Evolutionary conservation across 1,140 invertebrate genomes (phyloP).

Genomic region (Pseudomyrmex pallidus): DNA sequence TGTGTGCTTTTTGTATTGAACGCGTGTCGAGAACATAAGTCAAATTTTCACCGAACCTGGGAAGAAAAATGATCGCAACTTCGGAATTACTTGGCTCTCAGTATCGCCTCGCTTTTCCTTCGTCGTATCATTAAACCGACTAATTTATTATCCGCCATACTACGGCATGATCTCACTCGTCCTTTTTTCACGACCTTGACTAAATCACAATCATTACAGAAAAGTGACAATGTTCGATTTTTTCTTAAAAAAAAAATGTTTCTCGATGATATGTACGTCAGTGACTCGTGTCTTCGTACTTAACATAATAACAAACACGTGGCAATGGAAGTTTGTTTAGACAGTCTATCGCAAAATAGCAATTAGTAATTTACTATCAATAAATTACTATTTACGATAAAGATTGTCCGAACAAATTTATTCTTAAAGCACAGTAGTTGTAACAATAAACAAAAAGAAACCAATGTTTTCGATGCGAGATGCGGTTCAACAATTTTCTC

Average conservation of each 20-base stretch:
- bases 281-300: background rate
- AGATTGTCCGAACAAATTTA: background rate
- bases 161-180: conserved; percentile 62
- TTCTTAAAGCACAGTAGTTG: too few species aligned
- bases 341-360: conserved; percentile 29
- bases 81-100: conserved; percentile 7
- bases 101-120: background rate
- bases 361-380: background rate
- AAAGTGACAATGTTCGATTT: conserved; percentile 53
- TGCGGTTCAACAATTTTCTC: background rate
- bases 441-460: background rate
- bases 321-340: conserved; percentile 65
- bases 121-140: background rate
- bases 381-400: background rate
- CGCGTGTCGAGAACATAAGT: background rate
- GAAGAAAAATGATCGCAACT: conserved; percentile 24
- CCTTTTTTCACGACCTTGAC: conserved; percentile 9
- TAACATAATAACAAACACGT: background rate
- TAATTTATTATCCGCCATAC: conserved; percentile 62
- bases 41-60: background rate
- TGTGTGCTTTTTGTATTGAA: background rate
- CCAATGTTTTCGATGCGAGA: conserved; percentile 4
- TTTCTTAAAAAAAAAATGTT: conserved; percentile 31
- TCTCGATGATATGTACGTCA: conserved; percentile 39
- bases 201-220: conserved; percentile 59